These are phyloP conservation scores for Drosophila micromelanica DNA, from an alignment of 1,140 invertebrate species.

Conservation along the genomic window DNA sequence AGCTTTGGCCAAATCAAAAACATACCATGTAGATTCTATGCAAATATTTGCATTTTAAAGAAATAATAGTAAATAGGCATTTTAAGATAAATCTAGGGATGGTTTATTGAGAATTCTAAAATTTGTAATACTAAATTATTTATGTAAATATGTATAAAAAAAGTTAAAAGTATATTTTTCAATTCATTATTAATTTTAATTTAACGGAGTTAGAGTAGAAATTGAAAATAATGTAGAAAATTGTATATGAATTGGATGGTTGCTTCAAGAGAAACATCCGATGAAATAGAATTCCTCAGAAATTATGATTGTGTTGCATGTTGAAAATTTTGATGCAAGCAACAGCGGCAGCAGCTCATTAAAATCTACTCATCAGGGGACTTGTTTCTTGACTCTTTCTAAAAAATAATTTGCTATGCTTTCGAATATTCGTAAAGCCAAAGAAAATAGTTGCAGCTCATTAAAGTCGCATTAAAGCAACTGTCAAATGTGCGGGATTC, in stretches of 20 bases:
- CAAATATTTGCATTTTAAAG: slow-evolving; percentile 43
- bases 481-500: slow-evolving; percentile 11
- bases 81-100: not conserved
- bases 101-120: too few species aligned
- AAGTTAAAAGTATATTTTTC: not conserved
- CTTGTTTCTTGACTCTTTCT: not conserved
- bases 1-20: slow-evolving; percentile 37
- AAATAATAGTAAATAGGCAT: not conserved
- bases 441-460: slow-evolving; percentile 31
- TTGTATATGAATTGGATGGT: not conserved
- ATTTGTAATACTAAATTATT: too few species aligned
- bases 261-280: too few species aligned
- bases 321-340: slow-evolving; percentile 2
- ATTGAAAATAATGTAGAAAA: not conserved
- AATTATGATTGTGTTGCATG: slow-evolving; percentile 9
- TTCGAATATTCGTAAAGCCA: slow-evolving; percentile 18
- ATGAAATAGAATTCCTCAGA: not conserved
- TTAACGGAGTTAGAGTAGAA: too few species aligned
- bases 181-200: too few species aligned
- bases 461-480: slow-evolving; percentile 54
- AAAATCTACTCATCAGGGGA: slow-evolving; percentile 4
- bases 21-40: slow-evolving; percentile 34
- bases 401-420: slow-evolving; percentile 33
- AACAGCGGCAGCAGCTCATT: slow-evolving; percentile 18
- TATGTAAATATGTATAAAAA: too few species aligned